A percentile compares a stretch with the other conserved stretches of the same genome.
phyloP scores from a whole-genome alignment of 1,140 invertebrate species.

The Lasaia peninsularis region DNA sequence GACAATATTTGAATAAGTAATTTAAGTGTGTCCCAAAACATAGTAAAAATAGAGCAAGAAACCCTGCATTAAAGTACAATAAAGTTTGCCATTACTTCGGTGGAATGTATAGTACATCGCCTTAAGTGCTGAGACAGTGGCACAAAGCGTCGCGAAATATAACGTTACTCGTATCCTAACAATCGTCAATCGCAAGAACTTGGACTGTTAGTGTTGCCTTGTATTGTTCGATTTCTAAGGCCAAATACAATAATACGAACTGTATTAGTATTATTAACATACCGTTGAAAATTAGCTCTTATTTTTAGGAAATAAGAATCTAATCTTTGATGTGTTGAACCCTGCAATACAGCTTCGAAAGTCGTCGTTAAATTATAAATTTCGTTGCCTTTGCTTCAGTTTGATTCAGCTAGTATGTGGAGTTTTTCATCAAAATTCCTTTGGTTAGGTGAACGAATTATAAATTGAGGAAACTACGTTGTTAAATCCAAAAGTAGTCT shows the following conservation, averaged over 20 bases:
- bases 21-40: not conserved
- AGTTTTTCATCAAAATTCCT: not conserved
- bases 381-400: conserved; percentile 37
- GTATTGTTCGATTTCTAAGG: conserved; percentile 52
- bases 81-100: conserved; percentile 20
- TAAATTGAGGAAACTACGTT: no score
- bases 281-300: conserved; percentile 22
- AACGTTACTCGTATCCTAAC: conserved; percentile 51
- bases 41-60: not conserved
- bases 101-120: conserved; percentile 25
- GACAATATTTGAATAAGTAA: not conserved
- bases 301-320: conserved; percentile 20
- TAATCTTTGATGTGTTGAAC: not conserved
- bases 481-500: no score
- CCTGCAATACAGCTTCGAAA: conserved; percentile 32
- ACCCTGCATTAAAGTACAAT: not conserved
- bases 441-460: not conserved
- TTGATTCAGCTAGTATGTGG: conserved; percentile 16
- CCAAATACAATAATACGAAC: conserved; percentile 38
- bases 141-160: conserved; percentile 45
- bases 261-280: conserved; percentile 22
- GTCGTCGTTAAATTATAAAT: conserved; percentile 53
- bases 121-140: conserved; percentile 31
- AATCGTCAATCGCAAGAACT: conserved; percentile 56
- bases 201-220: conserved; percentile 47